These are phyloP conservation scores for Clytia hemisphaerica DNA, from an alignment of 30 jellyfish, hydroid and myxozoan species.

Conservation along the genomic window DNA sequence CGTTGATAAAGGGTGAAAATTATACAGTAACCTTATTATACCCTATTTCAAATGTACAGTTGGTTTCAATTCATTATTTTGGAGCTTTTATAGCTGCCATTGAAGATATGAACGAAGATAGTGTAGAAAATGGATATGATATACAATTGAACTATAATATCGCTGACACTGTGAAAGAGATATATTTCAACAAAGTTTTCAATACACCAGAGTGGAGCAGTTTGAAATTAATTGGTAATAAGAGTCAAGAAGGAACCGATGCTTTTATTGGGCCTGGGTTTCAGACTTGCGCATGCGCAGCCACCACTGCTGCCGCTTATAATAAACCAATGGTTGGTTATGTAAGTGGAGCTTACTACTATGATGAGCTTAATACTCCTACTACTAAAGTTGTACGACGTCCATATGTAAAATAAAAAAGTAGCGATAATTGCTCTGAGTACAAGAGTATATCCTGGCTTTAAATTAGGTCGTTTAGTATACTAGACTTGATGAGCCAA, in stretches of 20 bases:
- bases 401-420: too few relatives aligned
- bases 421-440: too few relatives aligned
- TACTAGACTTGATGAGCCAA: too few relatives aligned
- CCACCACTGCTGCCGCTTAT: not conserved
- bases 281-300: not conserved
- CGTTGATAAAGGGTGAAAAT: not conserved
- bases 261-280: slow-evolving; percentile 19
- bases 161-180: not conserved
- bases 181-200: not conserved
- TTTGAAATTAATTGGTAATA: not conserved
- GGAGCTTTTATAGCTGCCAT: not conserved
- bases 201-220: not conserved
- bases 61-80: not conserved
- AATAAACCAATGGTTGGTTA: slow-evolving; percentile 8
- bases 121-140: not conserved
- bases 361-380: too few relatives aligned
- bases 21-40: not conserved
- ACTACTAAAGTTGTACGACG: too few relatives aligned
- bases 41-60: not conserved
- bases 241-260: not conserved
- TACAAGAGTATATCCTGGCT: too few relatives aligned
- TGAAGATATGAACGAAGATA: not conserved
- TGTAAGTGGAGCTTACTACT: too few relatives aligned
- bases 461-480: too few relatives aligned
- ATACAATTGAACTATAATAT: not conserved